Conservation (phyloP, 2,888 invertebrate genomes). For the Leptinotarsa haldemani region DNA sequence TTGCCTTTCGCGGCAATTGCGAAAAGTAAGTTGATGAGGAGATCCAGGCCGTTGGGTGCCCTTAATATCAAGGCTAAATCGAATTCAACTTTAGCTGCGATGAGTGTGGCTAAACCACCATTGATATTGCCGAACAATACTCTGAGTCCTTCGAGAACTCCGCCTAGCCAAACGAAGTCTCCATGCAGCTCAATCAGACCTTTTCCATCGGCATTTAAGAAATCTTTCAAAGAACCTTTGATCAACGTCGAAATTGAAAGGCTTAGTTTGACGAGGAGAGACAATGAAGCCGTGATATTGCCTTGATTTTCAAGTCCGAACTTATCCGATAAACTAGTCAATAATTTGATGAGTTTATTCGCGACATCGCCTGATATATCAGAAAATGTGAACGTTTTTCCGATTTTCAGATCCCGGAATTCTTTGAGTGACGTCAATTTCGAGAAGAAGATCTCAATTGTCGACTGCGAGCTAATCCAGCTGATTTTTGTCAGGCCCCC, state of each 20-base stretch:
- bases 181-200: slow-evolving; percentile 30
- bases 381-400: slow-evolving; percentile 36
- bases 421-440: slow-evolving; percentile 34
- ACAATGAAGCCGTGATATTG: slow-evolving; percentile 29
- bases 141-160: slow-evolving; percentile 41
- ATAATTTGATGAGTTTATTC: slow-evolving; percentile 24
- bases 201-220: slow-evolving; percentile 29
- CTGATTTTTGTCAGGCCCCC: slow-evolving; percentile 24
- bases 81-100: slow-evolving; percentile 40
- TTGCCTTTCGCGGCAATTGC: slow-evolving; percentile 37
- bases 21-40: slow-evolving; percentile 41
- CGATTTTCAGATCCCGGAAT: slow-evolving; percentile 37
- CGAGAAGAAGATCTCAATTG: slow-evolving; percentile 42
- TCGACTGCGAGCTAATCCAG: slow-evolving; percentile 34
- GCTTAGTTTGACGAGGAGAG: slow-evolving; percentile 30
- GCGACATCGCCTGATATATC: slow-evolving; percentile 26
- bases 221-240: slow-evolving; percentile 38
- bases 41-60: slow-evolving; percentile 38
- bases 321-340: slow-evolving; percentile 29
- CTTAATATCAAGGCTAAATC: slow-evolving; percentile 40
- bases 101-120: slow-evolving; percentile 43
- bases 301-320: slow-evolving; percentile 12
- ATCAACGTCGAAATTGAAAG: slow-evolving; percentile 25
- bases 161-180: slow-evolving; percentile 37
- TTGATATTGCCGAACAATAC: slow-evolving; percentile 30